phyloP scores from a whole-genome alignment of 2,888 invertebrate species.

The Emmelina monodactyla region DNA sequence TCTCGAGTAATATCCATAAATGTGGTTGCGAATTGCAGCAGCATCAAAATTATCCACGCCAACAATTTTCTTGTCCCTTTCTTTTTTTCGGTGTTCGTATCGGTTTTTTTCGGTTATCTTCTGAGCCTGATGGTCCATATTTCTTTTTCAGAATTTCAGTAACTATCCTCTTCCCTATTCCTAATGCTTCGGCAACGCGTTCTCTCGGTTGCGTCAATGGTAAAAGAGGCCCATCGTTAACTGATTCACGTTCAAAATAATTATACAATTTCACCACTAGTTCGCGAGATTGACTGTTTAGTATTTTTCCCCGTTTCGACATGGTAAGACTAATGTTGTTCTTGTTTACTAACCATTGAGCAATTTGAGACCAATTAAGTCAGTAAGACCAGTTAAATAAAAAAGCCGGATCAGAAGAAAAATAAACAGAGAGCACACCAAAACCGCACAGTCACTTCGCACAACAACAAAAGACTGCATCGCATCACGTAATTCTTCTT shows the following conservation, averaged over 20 bases:
- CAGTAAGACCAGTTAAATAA: not conserved
- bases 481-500: too few relatives aligned
- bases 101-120: constrained; percentile 11
- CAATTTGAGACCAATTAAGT: not conserved
- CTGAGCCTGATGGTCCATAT: constrained; percentile 10
- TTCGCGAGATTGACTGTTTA: constrained; percentile 7
- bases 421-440: constrained; percentile 1
- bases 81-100: constrained; percentile 11
- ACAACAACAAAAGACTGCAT: constrained; percentile 3
- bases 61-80: constrained; percentile 5
- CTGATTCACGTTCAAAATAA: constrained; percentile 8
- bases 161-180: constrained; percentile 8
- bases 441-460: constrained; percentile 3
- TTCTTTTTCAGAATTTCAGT: constrained; percentile 12
- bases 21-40: constrained; percentile 10
- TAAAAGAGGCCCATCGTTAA: constrained; percentile 10
- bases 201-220: constrained; percentile 7
- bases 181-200: constrained; percentile 8
- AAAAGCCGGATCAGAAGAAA: constrained; percentile 1
- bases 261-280: constrained; percentile 3
- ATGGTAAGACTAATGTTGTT: constrained; percentile 7
- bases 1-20: constrained; percentile 9
- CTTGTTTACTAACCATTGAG: not conserved
- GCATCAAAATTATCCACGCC: constrained; percentile 10
- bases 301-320: constrained; percentile 1